Percentiles rank a stretch among this genome's conserved stretches.
phyloP scores from a whole-genome alignment of 2,113 vertebrate species.

The Pterocles gutturalis region DNA sequence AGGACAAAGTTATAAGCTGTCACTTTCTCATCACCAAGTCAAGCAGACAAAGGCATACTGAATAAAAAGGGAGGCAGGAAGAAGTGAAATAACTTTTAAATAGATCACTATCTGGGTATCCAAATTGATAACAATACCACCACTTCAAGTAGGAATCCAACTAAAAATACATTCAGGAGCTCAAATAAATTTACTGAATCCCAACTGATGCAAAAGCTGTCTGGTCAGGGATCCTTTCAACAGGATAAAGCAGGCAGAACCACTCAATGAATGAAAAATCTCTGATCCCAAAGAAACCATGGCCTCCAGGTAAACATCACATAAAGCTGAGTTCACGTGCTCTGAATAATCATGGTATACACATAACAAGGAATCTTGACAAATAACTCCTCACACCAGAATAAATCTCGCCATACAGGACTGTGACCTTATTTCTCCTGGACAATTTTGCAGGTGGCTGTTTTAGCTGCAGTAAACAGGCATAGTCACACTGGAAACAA shows the following conservation, averaged over 20 bases:
- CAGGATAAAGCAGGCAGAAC: conserved; percentile 29
- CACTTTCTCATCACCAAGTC: not conserved
- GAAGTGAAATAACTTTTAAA: not conserved
- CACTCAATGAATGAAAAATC: conserved; percentile 51
- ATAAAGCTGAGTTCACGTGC: conserved; percentile 4
- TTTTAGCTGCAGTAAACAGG: conserved; percentile 6
- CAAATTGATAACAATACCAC: not conserved
- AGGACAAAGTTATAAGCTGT: not conserved
- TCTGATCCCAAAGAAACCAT: conserved; percentile 41
- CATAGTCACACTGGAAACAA: conserved; percentile 1
- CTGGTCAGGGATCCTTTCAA: conserved; percentile 43
- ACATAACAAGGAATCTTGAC: not conserved
- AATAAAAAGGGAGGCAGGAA: not conserved
- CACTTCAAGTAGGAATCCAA: not conserved
- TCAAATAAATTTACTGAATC: not conserved
- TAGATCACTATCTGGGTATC: not conserved
- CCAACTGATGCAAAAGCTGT: not conserved
- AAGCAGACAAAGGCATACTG: not conserved
- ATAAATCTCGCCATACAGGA: conserved; percentile 10
- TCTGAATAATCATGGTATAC: conserved; percentile 1
- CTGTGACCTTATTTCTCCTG: not conserved
- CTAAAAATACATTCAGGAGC: not conserved
- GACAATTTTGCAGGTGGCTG: conserved; percentile 36
- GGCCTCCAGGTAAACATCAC: conserved; percentile 28
- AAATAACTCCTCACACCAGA: not conserved